A percentile compares a stretch with the other conserved stretches of the same genome.
These are phyloP conservation scores for Stenodema calcarata DNA, from an alignment of 2,888 invertebrate species.

Conservation along the genomic window DNA sequence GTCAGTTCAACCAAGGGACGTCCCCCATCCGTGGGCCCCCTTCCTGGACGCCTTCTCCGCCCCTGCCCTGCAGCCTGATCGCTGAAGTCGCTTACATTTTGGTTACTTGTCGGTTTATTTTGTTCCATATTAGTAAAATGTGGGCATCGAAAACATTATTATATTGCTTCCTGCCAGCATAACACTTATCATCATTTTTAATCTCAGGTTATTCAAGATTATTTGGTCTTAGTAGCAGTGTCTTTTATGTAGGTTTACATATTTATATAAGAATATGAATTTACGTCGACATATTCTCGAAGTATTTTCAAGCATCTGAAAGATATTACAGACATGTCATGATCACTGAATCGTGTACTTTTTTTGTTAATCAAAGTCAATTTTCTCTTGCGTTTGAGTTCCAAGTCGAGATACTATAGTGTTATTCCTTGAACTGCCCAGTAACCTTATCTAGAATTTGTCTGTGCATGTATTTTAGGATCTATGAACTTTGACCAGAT, in stretches of 20 bases:
- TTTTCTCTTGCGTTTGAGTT: not conserved
- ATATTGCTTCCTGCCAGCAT: not conserved
- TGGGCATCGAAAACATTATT: not conserved
- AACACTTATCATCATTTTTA: not conserved
- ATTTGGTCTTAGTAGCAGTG: not conserved
- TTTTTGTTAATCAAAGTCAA: not conserved
- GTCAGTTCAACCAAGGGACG: not conserved
- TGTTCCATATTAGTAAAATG: not conserved
- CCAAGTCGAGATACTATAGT: not conserved
- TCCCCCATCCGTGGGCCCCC: not conserved
- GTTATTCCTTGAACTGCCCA: not conserved
- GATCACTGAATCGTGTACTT: not conserved
- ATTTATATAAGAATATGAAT: not conserved
- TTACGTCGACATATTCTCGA: not conserved
- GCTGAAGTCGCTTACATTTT: not conserved
- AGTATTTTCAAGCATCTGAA: not conserved
- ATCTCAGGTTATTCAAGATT: not conserved
- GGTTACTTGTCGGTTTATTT: not conserved
- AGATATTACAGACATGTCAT: no score
- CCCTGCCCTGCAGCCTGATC: not conserved
- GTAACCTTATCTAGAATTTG: not conserved
- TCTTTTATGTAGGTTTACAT: not conserved
- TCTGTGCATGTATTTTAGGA: not conserved
- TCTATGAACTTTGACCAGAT: not conserved
- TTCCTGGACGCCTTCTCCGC: not conserved